phyloP scores from a whole-genome alignment of 64 coral and sea anemone genomes.

The Actinia tenebrosa region DNA sequence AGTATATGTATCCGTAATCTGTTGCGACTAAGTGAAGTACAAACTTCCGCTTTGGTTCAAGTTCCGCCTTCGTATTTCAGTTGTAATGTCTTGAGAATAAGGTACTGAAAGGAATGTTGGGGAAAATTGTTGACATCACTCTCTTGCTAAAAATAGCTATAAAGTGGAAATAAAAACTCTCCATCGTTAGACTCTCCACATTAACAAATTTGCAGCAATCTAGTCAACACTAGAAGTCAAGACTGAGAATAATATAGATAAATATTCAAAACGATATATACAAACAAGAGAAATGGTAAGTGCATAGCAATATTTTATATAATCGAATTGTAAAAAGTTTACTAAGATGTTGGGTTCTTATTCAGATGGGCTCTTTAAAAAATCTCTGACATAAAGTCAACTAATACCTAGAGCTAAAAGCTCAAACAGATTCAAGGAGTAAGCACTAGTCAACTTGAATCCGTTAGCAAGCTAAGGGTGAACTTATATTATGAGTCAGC shows the following conservation, averaged over 20 bases:
- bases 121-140: slow-evolving; percentile 10
- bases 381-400: too few species aligned
- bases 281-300: neutral
- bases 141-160: neutral
- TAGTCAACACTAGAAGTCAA: neutral
- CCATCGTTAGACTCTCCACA: neutral
- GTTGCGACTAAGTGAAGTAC: neutral
- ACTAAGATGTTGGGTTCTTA: too few species aligned
- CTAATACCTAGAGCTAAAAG: too few species aligned
- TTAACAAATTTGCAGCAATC: neutral
- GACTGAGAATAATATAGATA: neutral
- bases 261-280: neutral
- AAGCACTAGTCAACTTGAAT: too few species aligned
- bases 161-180: neutral
- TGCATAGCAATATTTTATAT: neutral
- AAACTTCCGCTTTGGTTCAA: neutral
- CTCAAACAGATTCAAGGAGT: too few species aligned
- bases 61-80: neutral
- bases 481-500: neutral
- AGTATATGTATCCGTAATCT: neutral
- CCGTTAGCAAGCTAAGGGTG: too few species aligned
- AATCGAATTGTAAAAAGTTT: too few species aligned
- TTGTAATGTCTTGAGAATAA: neutral
- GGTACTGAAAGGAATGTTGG: slow-evolving; percentile 5
- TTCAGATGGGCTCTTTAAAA: too few species aligned